Conservation (phyloP, 2,888 invertebrate genomes). For the Macrophya annulata region DNA sequence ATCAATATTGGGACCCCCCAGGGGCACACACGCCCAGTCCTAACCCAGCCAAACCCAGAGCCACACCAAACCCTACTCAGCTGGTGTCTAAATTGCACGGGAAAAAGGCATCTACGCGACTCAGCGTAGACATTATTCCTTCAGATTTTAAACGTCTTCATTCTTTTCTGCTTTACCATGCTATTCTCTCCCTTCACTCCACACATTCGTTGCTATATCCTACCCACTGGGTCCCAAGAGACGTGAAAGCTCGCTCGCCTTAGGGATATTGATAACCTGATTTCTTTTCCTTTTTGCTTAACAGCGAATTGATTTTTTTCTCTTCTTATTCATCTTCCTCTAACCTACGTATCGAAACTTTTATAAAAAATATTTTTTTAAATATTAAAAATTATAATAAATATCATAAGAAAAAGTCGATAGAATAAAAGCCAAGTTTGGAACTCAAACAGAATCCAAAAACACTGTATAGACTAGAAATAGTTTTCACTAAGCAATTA, state of each 20-base stretch:
- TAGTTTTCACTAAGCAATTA: not conserved
- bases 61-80: conserved; percentile 55
- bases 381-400: no score
- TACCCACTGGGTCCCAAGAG: not conserved
- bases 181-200: conserved; percentile 32
- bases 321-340: not conserved
- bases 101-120: conserved; percentile 57
- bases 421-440: not conserved
- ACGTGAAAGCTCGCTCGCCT: conserved; percentile 26
- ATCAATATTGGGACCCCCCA: conserved; percentile 73
- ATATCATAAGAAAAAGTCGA: not conserved
- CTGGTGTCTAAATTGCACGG: conserved; percentile 64
- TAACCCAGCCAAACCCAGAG: conserved; percentile 59
- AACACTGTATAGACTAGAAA: no score
- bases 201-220: conserved; percentile 24
- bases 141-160: conserved; percentile 57
- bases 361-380: no score
- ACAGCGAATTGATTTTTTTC: conserved; percentile 14
- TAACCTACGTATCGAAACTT: not conserved
- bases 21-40: conserved; percentile 66
- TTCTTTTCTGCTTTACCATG: conserved; percentile 16
- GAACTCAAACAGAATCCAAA: not conserved
- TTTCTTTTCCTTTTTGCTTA: not conserved
- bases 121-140: conserved; percentile 50
- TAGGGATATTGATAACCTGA: conserved; percentile 46